phyloP scores from a whole-genome alignment of 2,888 invertebrate genomes.

The Deilephila elpenor region DNA sequence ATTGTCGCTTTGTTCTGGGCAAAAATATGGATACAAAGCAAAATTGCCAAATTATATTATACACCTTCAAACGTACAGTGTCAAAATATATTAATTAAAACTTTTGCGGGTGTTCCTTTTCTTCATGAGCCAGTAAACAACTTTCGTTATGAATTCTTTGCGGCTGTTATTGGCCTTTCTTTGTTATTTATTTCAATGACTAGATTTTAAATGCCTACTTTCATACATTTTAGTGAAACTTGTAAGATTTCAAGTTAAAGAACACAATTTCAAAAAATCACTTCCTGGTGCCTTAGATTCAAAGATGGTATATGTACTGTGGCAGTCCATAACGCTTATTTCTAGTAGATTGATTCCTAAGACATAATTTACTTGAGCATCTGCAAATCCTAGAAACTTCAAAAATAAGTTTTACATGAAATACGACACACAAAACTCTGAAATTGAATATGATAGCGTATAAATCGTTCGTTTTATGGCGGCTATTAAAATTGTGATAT shows the following conservation, averaged over 20 bases:
- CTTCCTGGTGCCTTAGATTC: too few species aligned
- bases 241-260: too few species aligned
- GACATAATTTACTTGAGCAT: not conserved
- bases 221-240: too few species aligned
- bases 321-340: too few species aligned
- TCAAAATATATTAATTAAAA: not conserved
- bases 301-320: too few species aligned
- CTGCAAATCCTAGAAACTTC: not conserved
- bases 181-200: too few species aligned
- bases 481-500: slow-evolving; percentile 27
- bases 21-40: not conserved
- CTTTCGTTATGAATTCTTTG: not conserved
- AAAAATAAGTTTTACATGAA: not conserved
- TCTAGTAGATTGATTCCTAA: not conserved
- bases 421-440: slow-evolving; percentile 3
- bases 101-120: not conserved
- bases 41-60: too few species aligned
- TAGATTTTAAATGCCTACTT: too few species aligned
- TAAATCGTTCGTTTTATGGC: slow-evolving; percentile 25
- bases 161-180: not conserved
- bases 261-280: too few species aligned
- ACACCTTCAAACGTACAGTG: not conserved
- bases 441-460: slow-evolving; percentile 27
- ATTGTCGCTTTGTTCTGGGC: not conserved
- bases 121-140: not conserved